Conservation (phyloP, 2,888 invertebrate genomes). For the Athalia cordata region DNA sequence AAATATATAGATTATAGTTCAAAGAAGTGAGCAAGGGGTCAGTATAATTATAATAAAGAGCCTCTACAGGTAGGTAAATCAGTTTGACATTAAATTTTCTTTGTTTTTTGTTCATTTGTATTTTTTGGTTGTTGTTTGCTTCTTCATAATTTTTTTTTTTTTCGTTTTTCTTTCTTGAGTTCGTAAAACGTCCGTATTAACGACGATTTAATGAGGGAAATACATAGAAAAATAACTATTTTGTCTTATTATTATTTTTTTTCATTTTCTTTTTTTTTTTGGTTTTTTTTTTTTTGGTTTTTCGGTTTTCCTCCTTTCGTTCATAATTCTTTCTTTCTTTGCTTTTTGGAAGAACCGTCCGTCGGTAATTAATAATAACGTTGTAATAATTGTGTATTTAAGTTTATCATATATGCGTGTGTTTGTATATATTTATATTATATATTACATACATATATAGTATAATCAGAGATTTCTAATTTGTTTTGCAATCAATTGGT, state of each 20-base stretch:
- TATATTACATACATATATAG: neutral
- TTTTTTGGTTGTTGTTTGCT: neutral
- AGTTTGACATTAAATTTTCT: too few species aligned
- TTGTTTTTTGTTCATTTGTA: too few species aligned
- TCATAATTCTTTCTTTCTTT: conserved; percentile 1
- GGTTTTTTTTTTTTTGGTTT: neutral
- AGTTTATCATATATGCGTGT: neutral
- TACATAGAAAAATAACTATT: conserved; percentile 42
- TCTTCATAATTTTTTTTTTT: conserved; percentile 4
- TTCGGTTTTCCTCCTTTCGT: neutral
- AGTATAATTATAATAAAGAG: too few species aligned
- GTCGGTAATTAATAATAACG: conserved; percentile 15
- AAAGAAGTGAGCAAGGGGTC: too few species aligned
- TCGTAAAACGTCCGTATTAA: neutral
- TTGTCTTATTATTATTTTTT: neutral
- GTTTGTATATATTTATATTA: neutral
- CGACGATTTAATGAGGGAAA: neutral
- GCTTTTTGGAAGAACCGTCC: conserved; percentile 31
- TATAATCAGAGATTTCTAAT: neutral
- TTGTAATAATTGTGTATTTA: neutral
- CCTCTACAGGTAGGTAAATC: too few species aligned
- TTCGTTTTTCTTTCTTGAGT: neutral
- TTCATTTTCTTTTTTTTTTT: neutral
- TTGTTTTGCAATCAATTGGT: neutral
- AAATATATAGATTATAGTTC: too few species aligned